phyloP scores from a whole-genome alignment of 2,797 vertebrate genomes.

The Siniperca scherzeri region DNA sequence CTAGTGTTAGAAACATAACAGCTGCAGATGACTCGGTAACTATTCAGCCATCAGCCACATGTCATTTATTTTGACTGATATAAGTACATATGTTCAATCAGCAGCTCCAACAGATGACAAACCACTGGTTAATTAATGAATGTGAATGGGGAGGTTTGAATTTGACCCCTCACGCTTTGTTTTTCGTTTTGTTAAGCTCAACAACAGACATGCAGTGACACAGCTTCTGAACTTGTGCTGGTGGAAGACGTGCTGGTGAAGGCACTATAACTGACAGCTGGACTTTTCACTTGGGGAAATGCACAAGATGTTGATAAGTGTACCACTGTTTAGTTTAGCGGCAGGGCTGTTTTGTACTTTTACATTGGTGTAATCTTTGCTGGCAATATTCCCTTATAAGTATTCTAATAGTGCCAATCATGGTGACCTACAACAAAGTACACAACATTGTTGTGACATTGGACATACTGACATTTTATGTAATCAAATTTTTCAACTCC shows the following conservation, averaged over 20 bases:
- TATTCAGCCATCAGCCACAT: slow-evolving; percentile 32
- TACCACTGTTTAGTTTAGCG: slow-evolving; percentile 2
- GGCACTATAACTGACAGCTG: not conserved
- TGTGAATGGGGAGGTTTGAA: not conserved
- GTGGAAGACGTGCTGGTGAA: not conserved
- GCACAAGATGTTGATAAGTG: not conserved
- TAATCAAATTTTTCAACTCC: slow-evolving; percentile 2
- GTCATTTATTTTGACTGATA: not conserved
- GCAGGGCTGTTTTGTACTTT: not conserved
- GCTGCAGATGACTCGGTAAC: slow-evolving; percentile 19
- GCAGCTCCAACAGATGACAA: slow-evolving; percentile 34
- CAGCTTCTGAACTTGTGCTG: not conserved
- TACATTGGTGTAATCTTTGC: not conserved
- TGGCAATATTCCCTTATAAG: not conserved
- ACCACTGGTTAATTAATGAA: slow-evolving; percentile 30
- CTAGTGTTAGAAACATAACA: slow-evolving; percentile 11
- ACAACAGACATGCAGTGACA: slow-evolving; percentile 7
- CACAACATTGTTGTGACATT: not conserved
- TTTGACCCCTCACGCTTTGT: not conserved
- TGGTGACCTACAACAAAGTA: not conserved
- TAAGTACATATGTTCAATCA: slow-evolving; percentile 6
- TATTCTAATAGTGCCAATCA: not conserved
- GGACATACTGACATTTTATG: not conserved
- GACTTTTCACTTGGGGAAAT: slow-evolving; percentile 5
- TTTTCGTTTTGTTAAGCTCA: not conserved